Evolutionary conservation across 1,140 invertebrate species (phyloP).

Genomic region (Charaxes varanes): DNA sequence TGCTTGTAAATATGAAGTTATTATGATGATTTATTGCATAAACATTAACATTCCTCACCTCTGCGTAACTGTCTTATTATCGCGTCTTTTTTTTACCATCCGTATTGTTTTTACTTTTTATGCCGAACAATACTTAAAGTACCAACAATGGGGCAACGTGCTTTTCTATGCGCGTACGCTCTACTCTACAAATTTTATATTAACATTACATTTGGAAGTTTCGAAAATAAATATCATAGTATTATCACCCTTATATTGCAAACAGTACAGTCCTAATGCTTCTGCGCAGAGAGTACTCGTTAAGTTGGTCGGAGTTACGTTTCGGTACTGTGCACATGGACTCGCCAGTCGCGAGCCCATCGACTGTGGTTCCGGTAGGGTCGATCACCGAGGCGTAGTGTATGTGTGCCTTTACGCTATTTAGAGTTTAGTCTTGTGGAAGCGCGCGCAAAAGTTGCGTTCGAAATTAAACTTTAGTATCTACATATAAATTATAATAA

Average conservation of each 20-base stretch:
- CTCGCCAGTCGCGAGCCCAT: constrained; percentile 60
- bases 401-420: constrained; percentile 50
- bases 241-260: constrained; percentile 27
- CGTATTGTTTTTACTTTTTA: constrained; percentile 43
- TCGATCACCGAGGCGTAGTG: constrained; percentile 60
- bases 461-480: constrained; percentile 14
- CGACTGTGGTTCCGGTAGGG: constrained; percentile 71
- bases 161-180: constrained; percentile 62
- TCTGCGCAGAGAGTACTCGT: constrained; percentile 9
- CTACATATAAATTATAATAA: neutral
- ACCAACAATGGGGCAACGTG: constrained; percentile 53
- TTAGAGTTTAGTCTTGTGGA: constrained; percentile 37
- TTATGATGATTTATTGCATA: constrained; percentile 30
- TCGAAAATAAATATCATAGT: constrained; percentile 9
- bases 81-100: constrained; percentile 30
- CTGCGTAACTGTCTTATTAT: constrained; percentile 45
- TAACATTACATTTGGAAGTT: constrained; percentile 22
- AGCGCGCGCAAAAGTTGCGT: constrained; percentile 33
- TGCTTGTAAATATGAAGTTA: no score
- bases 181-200: constrained; percentile 50
- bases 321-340: constrained; percentile 67
- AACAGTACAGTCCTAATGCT: constrained; percentile 11
- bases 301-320: constrained; percentile 43
- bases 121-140: constrained; percentile 48
- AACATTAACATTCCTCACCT: constrained; percentile 40